Percentiles rank a stretch among this genome's conserved stretches.
These are phyloP conservation scores for Verasper variegatus DNA, from an alignment of 2,113 vertebrate genomes.

Conservation along the genomic window DNA sequence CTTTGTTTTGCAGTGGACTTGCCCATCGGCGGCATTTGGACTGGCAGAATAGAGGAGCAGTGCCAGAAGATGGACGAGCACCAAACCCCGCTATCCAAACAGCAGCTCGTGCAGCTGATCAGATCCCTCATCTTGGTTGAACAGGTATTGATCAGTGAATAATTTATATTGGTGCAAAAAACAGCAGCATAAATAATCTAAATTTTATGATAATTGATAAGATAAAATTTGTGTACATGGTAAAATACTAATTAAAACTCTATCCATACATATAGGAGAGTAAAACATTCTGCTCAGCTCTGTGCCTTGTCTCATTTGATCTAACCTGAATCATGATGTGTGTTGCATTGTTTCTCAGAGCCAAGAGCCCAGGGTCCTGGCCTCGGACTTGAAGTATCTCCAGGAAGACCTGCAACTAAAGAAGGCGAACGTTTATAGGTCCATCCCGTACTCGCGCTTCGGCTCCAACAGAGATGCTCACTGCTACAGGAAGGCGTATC, in stretches of 20 bases:
- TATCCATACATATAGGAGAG: too few relatives aligned
- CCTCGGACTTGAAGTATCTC: conserved; percentile 72
- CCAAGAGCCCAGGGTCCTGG: conserved; percentile 47
- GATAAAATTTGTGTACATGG: not conserved
- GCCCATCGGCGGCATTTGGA: conserved; percentile 35
- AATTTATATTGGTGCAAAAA: not conserved
- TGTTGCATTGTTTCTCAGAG: conserved; percentile 44
- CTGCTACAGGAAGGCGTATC: conserved; percentile 83
- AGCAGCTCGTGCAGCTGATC: conserved; percentile 78
- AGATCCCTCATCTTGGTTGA: conserved; percentile 75
- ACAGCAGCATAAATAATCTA: too few relatives aligned
- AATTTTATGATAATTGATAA: too few relatives aligned
- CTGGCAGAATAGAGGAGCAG: conserved; percentile 38
- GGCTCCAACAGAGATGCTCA: conserved; percentile 82
- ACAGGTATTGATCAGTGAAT: conserved; percentile 60
- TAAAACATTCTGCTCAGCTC: not conserved
- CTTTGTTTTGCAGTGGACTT: conserved; percentile 58
- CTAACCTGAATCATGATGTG: too few relatives aligned
- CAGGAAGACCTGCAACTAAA: conserved; percentile 80
- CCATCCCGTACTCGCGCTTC: conserved; percentile 82
- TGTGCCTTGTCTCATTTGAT: too few relatives aligned
- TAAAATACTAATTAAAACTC: too few relatives aligned
- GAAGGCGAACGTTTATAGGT: conserved; percentile 79
- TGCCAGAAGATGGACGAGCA: conserved; percentile 62
- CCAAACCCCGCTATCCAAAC: conserved; percentile 61